A percentile compares a stretch with the other conserved stretches of the same genome.
These are phyloP conservation scores for Campylomormyrus numenius DNA, from an alignment of 2,113 vertebrate genomes.

Conservation along the genomic window DNA sequence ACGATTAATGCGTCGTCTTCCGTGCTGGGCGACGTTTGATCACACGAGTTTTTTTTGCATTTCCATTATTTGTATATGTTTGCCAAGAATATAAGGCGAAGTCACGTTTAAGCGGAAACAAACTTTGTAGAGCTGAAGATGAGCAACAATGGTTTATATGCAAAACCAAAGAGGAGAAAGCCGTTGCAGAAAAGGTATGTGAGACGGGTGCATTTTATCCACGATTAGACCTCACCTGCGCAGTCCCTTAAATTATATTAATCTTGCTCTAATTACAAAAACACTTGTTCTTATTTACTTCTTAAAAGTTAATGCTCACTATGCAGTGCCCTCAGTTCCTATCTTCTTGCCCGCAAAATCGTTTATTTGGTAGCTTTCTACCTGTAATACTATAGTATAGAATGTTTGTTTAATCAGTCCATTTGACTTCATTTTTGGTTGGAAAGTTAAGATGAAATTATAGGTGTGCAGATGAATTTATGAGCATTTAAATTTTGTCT, in stretches of 20 bases:
- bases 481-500: not conserved
- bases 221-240: not conserved
- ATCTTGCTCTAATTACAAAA: not conserved
- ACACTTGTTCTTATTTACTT: not conserved
- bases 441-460: not conserved
- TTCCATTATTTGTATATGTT: not conserved
- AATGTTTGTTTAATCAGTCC: not conserved
- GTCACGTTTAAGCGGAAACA: not conserved
- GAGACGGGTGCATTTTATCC: not conserved
- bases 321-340: not conserved
- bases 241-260: not conserved
- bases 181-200: conserved; percentile 73
- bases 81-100: not conserved
- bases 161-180: conserved; percentile 75
- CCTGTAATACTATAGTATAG: not conserved
- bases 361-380: not conserved
- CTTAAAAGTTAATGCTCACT: not conserved
- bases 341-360: not conserved
- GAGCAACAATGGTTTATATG: conserved; percentile 60
- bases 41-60: not conserved
- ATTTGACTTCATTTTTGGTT: not conserved
- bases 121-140: conserved; percentile 45
- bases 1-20: not conserved
- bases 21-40: not conserved
- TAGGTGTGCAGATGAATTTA: not conserved